A percentile compares a stretch with the other conserved stretches of the same genome.
Evolutionary conservation across 2,888 invertebrate genomes (phyloP).

Genomic region (Harpalus rufipes): DNA sequence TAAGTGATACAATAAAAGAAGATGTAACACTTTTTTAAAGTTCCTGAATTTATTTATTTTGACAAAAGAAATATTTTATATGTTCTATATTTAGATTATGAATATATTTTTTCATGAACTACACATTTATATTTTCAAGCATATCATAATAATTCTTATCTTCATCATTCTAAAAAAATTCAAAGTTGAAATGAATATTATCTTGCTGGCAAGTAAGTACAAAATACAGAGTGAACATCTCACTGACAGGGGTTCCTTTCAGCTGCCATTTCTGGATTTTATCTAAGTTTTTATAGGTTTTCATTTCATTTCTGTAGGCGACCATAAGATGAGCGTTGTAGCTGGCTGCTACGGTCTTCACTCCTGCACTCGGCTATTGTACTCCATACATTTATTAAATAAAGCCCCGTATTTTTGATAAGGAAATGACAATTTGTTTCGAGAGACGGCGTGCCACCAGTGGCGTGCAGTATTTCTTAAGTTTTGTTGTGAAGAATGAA

Average conservation of each 20-base stretch:
- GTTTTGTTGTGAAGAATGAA: conserved; percentile 4
- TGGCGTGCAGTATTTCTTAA: conserved; percentile 40
- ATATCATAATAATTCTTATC: neutral
- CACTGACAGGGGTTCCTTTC: conserved; percentile 43
- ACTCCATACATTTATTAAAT: conserved; percentile 65
- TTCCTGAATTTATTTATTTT: no score
- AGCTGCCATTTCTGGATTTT: conserved; percentile 45
- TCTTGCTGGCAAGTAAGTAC: conserved; percentile 34
- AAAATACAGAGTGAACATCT: conserved; percentile 25
- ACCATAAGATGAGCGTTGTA: neutral
- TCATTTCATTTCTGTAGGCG: conserved; percentile 14
- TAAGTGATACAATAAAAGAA: no score
- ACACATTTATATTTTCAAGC: no score
- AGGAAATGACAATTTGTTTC: conserved; percentile 66
- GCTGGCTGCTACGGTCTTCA: neutral
- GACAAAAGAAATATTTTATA: no score
- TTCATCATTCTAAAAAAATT: conserved; percentile 9
- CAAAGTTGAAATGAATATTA: conserved; percentile 29
- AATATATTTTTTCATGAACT: no score
- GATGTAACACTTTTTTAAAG: no score
- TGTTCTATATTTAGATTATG: no score
- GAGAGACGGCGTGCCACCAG: conserved; percentile 58
- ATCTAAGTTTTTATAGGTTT: conserved; percentile 47
- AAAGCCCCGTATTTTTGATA: conserved; percentile 64
- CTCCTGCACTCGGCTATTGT: conserved; percentile 56